Evolutionary conservation across 2,888 invertebrate genomes (phyloP), one percentile per base, ranked within the genome.

Genomic region (Caenorhabditis sulstoni): DNA sequence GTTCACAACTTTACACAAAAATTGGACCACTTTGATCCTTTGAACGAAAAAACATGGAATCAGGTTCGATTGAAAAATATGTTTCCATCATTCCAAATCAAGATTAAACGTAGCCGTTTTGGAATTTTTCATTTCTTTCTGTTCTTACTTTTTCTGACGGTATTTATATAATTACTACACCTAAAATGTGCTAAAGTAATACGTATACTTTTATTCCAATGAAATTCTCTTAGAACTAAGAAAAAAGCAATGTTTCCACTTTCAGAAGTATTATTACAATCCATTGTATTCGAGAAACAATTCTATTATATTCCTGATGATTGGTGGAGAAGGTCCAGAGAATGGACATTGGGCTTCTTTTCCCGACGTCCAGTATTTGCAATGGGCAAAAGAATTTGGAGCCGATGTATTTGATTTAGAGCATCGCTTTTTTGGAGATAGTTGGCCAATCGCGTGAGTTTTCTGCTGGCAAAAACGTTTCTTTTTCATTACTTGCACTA

Each of bases 301-400:
- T 44, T 78, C 75, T 0, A 79, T 86, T 18, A 80, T 85, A 45
- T 88, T 88, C 49, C 52, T 88, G 9, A 88, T 86, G 84, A 83
- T 88, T 65, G 88, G 88, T 23, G 83, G 83, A 52, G 82, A 85
- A 77, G 85, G 85, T 23, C 81, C 82, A 18, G 85, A 85, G 49
- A 67, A 49, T 1, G 79, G 68, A 11, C 66, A 81, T 18, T 85
- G 85, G 85, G 81, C 82, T 3, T 70, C 81, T 0, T 62, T 76
- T 22, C 74, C 71, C 23, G 50, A 79, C 3, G 77, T 83, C 22
- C 82, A 81, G 55, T 83, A 85, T 49, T 50, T 86, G 1, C 77
- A 85, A 74, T 86, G 81, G 81, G 86, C 86, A 0, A 35, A 61
- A 12, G 68, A 81, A 44, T 82, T 73, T 55, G 85, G 85, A 39